phyloP scores from a whole-genome alignment of 1,140 invertebrate genomes.

The Drosophila ironensis region DNA sequence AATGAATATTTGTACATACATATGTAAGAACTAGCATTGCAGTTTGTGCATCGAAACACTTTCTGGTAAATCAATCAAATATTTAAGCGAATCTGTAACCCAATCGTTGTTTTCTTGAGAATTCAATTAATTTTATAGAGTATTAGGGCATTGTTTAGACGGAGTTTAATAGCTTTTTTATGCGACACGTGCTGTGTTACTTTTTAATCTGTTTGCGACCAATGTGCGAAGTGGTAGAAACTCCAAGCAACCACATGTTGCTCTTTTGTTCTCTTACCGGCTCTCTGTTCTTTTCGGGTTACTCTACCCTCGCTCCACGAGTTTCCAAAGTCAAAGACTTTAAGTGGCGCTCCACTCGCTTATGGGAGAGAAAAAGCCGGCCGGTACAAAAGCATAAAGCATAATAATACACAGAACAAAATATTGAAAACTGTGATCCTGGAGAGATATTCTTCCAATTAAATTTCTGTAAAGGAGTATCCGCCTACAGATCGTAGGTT shows the following conservation, averaged over 20 bases:
- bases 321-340: conserved; percentile 26
- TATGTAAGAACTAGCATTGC: too few species aligned
- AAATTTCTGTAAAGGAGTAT: too few species aligned
- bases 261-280: conserved; percentile 36
- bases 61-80: too few species aligned
- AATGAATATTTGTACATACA: too few species aligned
- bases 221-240: conserved; percentile 19
- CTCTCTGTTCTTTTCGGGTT: neutral
- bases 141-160: neutral
- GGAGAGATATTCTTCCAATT: too few species aligned
- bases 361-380: conserved; percentile 51
- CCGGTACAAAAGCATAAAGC: conserved; percentile 55
- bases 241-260: conserved; percentile 61
- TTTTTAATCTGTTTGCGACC: neutral
- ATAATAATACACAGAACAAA: conserved; percentile 22
- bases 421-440: too few species aligned
- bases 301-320: conserved; percentile 6
- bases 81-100: too few species aligned
- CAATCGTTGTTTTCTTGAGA: too few species aligned
- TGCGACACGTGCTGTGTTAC: conserved; percentile 17
- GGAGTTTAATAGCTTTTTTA: neutral
- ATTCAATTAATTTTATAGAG: neutral
- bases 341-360: conserved; percentile 50
- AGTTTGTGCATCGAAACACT: too few species aligned
- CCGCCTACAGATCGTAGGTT: too few species aligned